A percentile compares a stretch with the other conserved stretches of the same genome.
Evolutionary conservation across 2,113 vertebrate genomes (phyloP).

Genomic region (Rhynchomys soricoides): DNA sequence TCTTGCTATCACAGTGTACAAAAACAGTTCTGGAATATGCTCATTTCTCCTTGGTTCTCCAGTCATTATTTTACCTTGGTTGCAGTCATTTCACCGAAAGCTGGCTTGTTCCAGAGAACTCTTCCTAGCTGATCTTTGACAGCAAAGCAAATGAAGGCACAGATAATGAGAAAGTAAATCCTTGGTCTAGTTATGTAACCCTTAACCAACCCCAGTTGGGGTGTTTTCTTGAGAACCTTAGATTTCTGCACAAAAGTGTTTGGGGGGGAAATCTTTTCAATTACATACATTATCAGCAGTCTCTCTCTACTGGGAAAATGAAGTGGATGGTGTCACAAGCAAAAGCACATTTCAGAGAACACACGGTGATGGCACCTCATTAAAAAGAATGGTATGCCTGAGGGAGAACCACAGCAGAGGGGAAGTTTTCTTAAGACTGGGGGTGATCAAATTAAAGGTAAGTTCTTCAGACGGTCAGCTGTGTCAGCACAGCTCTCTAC

Average conservation of each 20-base stretch:
- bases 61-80: conserved; percentile 43
- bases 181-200: background rate
- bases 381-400: background rate
- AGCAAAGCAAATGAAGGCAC: conserved; percentile 59
- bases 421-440: background rate
- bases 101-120: conserved; percentile 26
- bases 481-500: background rate
- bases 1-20: conserved; percentile 8
- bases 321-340: conserved; percentile 14
- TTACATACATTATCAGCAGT: conserved; percentile 53
- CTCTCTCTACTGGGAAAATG: conserved; percentile 35
- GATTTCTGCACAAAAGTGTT: background rate
- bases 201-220: conserved; percentile 21
- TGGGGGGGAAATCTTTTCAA: background rate
- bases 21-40: conserved; percentile 22
- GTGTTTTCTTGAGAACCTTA: conserved; percentile 19
- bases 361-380: background rate
- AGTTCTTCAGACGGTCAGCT: background rate
- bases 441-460: background rate
- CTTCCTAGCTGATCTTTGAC: conserved; percentile 54
- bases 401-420: background rate
- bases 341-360: conserved; percentile 41
- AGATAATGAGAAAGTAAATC: conserved; percentile 59
- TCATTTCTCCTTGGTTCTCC: conserved; percentile 40
- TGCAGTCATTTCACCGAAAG: background rate